These are phyloP conservation scores for Drosophila tripunctata DNA, from an alignment of 2,888 invertebrate species.

Conservation along the genomic window DNA sequence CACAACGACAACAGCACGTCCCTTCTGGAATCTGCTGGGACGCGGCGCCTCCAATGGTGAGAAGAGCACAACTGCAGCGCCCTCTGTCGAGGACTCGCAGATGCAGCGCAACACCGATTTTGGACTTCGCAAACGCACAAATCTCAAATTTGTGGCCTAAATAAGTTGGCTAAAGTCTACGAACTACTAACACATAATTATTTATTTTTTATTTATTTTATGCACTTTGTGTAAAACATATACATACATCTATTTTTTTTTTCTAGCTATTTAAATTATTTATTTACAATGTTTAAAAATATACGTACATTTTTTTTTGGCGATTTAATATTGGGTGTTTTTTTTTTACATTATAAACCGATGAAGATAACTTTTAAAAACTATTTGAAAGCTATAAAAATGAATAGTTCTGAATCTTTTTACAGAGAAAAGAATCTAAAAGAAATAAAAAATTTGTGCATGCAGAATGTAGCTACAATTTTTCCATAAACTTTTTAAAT, in stretches of 20 bases:
- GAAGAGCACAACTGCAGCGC: not conserved
- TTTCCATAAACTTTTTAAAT: too few species aligned
- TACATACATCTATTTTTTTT: not conserved
- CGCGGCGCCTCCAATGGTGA: slow-evolving; percentile 36
- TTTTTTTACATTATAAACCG: too few species aligned
- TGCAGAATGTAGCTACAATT: too few species aligned
- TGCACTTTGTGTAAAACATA: slow-evolving; percentile 3
- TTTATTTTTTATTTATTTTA: slow-evolving; percentile 12
- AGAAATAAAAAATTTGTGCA: too few species aligned
- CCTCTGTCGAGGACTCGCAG: slow-evolving; percentile 27
- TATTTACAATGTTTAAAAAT: slow-evolving; percentile 10
- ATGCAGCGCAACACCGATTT: slow-evolving; percentile 56
- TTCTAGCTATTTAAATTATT: slow-evolving; percentile 9
- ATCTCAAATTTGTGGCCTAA: slow-evolving; percentile 63
- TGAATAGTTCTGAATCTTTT: too few species aligned
- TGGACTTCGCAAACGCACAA: slow-evolving; percentile 76
- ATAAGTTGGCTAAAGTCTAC: not conserved
- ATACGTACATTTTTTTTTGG: slow-evolving; percentile 5
- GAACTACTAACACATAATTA: not conserved
- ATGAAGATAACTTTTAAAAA: too few species aligned
- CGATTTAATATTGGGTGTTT: not conserved
- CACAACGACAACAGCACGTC: slow-evolving; percentile 76
- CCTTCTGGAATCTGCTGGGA: slow-evolving; percentile 80
- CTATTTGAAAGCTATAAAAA: too few species aligned
- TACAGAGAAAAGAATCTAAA: too few species aligned